Evolutionary conservation across 2,888 invertebrate genomes (phyloP).

Genomic region (Drosophila greeni): DNA sequence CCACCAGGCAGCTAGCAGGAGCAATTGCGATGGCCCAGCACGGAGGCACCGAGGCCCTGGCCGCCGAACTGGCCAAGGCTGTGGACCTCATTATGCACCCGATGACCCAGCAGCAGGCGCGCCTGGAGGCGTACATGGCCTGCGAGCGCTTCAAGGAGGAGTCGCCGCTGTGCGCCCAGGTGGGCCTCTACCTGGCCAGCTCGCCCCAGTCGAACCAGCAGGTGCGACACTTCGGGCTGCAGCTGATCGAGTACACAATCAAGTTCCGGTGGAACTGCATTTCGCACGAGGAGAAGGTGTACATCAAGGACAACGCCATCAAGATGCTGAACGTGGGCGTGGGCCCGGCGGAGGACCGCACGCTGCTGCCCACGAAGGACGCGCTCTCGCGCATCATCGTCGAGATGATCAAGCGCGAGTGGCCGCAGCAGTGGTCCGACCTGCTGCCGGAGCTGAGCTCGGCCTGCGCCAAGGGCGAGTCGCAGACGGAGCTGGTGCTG

Average conservation of each 20-base stretch:
- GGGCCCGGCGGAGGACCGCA: slow-evolving; percentile 84
- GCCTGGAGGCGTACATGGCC: slow-evolving; percentile 90
- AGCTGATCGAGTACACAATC: slow-evolving; percentile 94
- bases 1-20: neutral
- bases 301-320: slow-evolving; percentile 95
- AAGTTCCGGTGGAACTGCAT: slow-evolving; percentile 96
- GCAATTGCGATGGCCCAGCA: slow-evolving; percentile 72
- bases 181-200: slow-evolving; percentile 87
- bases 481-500: slow-evolving; percentile 93
- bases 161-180: slow-evolving; percentile 92
- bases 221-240: slow-evolving; percentile 93
- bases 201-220: slow-evolving; percentile 85
- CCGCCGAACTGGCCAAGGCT: slow-evolving; percentile 88
- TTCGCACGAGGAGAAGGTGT: slow-evolving; percentile 90
- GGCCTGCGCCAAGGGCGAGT: slow-evolving; percentile 89
- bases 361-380: slow-evolving; percentile 87
- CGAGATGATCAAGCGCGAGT: slow-evolving; percentile 97
- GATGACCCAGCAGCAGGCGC: slow-evolving; percentile 86
- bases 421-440: slow-evolving; percentile 98
- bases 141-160: slow-evolving; percentile 85
- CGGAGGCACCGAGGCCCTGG: slow-evolving; percentile 78
- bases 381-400: slow-evolving; percentile 94
- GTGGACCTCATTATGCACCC: slow-evolving; percentile 91
- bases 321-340: slow-evolving; percentile 88
- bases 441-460: slow-evolving; percentile 89